Evolutionary conservation across 2,797 vertebrate species (phyloP), one percentile per base, ranked within the genome.

Genomic region (Fistularia commersonii): DNA sequence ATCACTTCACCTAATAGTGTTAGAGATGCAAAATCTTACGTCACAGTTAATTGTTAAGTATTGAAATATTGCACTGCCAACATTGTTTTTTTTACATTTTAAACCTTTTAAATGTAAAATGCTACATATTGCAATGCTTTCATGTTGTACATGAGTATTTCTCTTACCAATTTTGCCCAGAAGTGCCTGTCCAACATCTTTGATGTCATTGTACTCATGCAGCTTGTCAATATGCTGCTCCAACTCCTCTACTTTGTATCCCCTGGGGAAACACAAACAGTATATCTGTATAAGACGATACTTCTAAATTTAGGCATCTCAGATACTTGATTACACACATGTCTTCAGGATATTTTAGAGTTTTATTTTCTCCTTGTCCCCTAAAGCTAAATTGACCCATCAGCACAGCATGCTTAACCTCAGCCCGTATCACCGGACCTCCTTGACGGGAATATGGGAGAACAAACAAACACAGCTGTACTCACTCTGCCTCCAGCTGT

Each of bases 121-220:
- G 23, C 23, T 23, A 23, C 23, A 23, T 23, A 43, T 6, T 9
- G 13, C 13, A 37, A 51, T 45, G 23, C 11, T 31, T 11, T 2
- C 14, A 6, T 3, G n/a, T 3, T 51, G 9, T 13, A n/a, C 8
- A 42, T 32, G 10, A 32, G 8, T 6, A 47, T 34, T 44, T 62
- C 1, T 60, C 91, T 92, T 88, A 98, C 96, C 96, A 36, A 99
- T 79, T 51, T 81, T 94, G 12, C 96, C 97, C 41, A 99, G 83
- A 32, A 99, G 91, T 72, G 91, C 92, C 81, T 98, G 97, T 44
- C 92, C 94, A 5, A 87, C 86, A 60, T 99, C 96, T 87, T 98
- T 99, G 56, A 98, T 90, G 71, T 98, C 94, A 8, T 98, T 99
- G 62, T 99, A 98, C 71, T 98, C 92, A 0, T 98, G 97, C 51